A percentile compares a stretch with the other conserved stretches of the same genome.
phyloP scores from a whole-genome alignment of 2,113 vertebrate genomes.

The Apus apus region DNA sequence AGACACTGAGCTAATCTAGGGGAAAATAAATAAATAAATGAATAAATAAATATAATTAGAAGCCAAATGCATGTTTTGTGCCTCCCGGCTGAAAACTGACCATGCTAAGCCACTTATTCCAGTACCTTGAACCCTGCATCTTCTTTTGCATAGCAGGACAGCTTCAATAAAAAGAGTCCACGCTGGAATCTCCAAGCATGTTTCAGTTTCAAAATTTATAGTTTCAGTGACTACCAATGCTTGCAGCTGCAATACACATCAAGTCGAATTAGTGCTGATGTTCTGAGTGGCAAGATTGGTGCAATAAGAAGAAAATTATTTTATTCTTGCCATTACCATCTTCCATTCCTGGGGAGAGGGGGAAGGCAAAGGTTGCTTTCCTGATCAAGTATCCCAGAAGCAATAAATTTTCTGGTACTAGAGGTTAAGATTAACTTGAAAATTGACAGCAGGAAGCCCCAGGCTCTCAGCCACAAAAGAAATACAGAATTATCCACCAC shows the following conservation, averaged over 20 bases:
- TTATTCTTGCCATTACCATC: not conserved
- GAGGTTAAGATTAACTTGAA: slow-evolving; percentile 26
- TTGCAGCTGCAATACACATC: not conserved
- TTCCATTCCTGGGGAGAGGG: not conserved
- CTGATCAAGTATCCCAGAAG: not conserved
- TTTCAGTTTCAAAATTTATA: not conserved
- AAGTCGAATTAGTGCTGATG: not conserved
- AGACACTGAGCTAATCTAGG: too few species aligned
- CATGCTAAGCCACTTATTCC: not conserved
- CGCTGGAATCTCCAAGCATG: not conserved
- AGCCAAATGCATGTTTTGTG: not conserved
- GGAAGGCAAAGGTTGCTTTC: not conserved
- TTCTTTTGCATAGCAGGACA: not conserved
- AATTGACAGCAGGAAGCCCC: not conserved
- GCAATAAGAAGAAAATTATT: not conserved
- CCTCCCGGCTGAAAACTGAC: not conserved
- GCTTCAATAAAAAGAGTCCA: not conserved
- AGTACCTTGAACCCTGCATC: not conserved
- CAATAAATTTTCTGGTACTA: not conserved
- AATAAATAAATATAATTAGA: too few species aligned
- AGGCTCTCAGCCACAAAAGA: not conserved
- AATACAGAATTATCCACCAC: not conserved
- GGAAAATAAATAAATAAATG: too few species aligned
- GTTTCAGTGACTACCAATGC: not conserved
- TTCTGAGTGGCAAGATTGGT: not conserved